Evolutionary conservation across 2,888 invertebrate species (phyloP), one percentile per base, ranked within the genome.

Genomic region (Napeogenes inachia): DNA sequence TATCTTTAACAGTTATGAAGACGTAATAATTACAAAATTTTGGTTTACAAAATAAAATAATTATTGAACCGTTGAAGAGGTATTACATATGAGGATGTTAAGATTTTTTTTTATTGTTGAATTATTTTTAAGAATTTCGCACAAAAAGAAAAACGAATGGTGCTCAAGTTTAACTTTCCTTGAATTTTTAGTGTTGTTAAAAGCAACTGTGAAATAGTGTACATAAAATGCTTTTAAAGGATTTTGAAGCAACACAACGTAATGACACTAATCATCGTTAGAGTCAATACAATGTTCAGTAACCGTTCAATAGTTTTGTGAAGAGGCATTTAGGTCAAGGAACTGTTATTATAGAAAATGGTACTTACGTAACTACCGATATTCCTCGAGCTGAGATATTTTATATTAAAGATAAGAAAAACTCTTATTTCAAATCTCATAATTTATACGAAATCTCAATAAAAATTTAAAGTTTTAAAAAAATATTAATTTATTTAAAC

Each of bases 181-280:
- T 12, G 4, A 5, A 30, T 10, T 50, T 50, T 21, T 50, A 50
- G 12, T 50, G 50, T 12, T 47, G 3, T 13, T 30, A 50, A 30
- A 10, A 50, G 21, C 30, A 50, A 50, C 30, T 50, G 30, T 10
- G 8, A 21, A 30, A 30, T 30, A 4, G 30, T 13, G 47, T 50
- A 30, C 12, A 50, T 50, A 50, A 30, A 21, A 30, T 8, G 10
- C 42, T 50, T 50, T 30, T 30, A 50, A 50, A 50, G 50, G 50
- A 50, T 50, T 50, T 50, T 30, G 30, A 50, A 30, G 50, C 50
- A 30, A 50, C 30, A 50, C 30, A 30, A 30, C 21, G 50, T 69
- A 69, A 69, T 69, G 65, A 69, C 64, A 57, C 59, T 62, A 62
- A 68, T 69, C 66, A 68, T 66, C 64, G 60, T 65, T 63, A 66